Conservation (phyloP, 2,113 vertebrate genomes). For the Geothlypis trichas region DNA sequence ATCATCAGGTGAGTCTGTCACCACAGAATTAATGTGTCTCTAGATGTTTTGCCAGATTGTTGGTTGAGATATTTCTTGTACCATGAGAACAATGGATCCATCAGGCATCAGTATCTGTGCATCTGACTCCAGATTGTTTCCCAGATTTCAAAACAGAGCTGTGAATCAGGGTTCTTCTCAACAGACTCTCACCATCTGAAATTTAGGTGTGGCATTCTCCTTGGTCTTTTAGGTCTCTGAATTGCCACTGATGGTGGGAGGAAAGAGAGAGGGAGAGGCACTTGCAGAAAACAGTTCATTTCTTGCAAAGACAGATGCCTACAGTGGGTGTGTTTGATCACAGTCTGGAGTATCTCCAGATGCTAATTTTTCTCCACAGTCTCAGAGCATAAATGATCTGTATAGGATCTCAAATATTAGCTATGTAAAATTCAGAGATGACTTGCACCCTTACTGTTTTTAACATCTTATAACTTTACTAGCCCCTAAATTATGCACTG, state of each 20-base stretch:
- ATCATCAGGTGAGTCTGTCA: constrained; percentile 75
- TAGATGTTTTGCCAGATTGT: neutral
- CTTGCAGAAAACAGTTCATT: neutral
- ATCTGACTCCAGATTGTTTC: neutral
- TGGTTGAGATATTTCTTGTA: neutral
- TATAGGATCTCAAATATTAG: neutral
- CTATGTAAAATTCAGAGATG: neutral
- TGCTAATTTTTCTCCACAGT: neutral
- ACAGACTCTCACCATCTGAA: neutral
- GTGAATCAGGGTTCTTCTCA: neutral
- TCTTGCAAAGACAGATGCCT: neutral
- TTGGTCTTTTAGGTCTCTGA: neutral
- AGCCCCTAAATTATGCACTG: neutral
- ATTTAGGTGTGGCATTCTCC: neutral
- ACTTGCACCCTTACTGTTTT: neutral
- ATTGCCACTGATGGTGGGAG: neutral
- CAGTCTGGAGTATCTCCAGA: neutral
- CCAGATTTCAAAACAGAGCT: neutral
- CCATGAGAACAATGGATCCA: neutral
- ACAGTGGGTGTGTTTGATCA: neutral
- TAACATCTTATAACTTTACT: neutral
- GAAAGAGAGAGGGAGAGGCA: neutral
- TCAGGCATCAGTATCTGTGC: neutral
- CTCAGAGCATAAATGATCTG: neutral
- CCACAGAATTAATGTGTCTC: neutral